phyloP scores from a whole-genome alignment of 1,140 invertebrate species.

The Lepidostoma basale region DNA sequence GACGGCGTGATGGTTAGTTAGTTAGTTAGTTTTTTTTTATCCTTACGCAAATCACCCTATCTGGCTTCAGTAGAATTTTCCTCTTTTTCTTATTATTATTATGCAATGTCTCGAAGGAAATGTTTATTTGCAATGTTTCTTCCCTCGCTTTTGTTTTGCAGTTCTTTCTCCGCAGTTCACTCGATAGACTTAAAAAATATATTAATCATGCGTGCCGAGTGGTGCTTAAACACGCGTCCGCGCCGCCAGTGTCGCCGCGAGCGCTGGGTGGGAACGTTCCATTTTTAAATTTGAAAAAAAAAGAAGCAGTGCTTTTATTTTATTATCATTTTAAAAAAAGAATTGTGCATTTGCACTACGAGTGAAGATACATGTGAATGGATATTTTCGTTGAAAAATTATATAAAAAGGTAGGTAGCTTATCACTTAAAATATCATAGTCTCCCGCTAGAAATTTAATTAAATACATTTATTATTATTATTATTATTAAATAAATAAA shows the following conservation, averaged over 20 bases:
- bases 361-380: slow-evolving; percentile 58
- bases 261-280: not conserved
- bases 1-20: too few relatives aligned
- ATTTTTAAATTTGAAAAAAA: not conserved
- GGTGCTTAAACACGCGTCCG: too few relatives aligned
- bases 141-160: slow-evolving; percentile 47
- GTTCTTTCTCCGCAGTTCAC: too few relatives aligned
- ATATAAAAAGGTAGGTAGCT: slow-evolving; percentile 51
- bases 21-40: too few relatives aligned
- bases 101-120: slow-evolving; percentile 45
- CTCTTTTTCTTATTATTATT: not conserved
- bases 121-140: slow-evolving; percentile 59
- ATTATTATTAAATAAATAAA: too few relatives aligned
- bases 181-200: too few relatives aligned
- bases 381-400: slow-evolving; percentile 48
- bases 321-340: slow-evolving; percentile 33
- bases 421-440: not conserved
- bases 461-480: not conserved
- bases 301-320: not conserved
- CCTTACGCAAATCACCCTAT: not conserved
- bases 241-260: too few relatives aligned
- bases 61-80: too few relatives aligned
- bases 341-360: slow-evolving; percentile 20
- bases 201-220: too few relatives aligned
- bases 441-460: not conserved